Evolutionary conservation across 2,888 invertebrate species (phyloP).

Genomic region (Deilephila elpenor): DNA sequence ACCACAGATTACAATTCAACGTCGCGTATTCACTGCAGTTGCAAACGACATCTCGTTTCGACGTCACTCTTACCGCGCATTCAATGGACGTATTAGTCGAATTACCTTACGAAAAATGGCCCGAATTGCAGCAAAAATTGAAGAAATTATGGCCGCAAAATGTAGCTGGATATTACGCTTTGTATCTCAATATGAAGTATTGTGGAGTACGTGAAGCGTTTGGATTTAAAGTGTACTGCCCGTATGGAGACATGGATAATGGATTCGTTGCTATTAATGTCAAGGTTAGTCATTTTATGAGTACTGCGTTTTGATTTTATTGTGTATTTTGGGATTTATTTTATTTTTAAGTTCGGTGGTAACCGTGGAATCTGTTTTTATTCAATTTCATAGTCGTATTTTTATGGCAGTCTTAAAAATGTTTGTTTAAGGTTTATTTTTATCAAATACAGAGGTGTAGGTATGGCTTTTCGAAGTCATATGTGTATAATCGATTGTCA

Average conservation of each 20-base stretch:
- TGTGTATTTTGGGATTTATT: too few species aligned
- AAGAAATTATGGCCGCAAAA: constrained; percentile 7
- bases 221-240: constrained; percentile 52
- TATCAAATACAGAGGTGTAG: too few species aligned
- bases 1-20: background rate
- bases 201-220: constrained; percentile 43
- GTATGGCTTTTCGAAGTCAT: too few species aligned
- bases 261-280: constrained; percentile 49
- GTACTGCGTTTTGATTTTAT: too few species aligned
- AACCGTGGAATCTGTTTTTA: too few species aligned
- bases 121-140: background rate
- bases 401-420: too few species aligned
- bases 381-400: too few species aligned
- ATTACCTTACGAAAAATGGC: background rate
- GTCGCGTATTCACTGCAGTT: background rate
- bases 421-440: too few species aligned
- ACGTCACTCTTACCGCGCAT: background rate
- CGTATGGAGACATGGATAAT: constrained; percentile 49
- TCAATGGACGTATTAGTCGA: constrained; percentile 1
- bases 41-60: background rate
- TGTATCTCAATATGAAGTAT: constrained; percentile 33
- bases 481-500: too few species aligned
- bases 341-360: too few species aligned
- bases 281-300: constrained; percentile 40
- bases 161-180: background rate